A percentile compares a stretch with the other conserved stretches of the same genome.
Conservation (phyloP, 2,888 invertebrate genomes). For the Luperina nickerlii region DNA sequence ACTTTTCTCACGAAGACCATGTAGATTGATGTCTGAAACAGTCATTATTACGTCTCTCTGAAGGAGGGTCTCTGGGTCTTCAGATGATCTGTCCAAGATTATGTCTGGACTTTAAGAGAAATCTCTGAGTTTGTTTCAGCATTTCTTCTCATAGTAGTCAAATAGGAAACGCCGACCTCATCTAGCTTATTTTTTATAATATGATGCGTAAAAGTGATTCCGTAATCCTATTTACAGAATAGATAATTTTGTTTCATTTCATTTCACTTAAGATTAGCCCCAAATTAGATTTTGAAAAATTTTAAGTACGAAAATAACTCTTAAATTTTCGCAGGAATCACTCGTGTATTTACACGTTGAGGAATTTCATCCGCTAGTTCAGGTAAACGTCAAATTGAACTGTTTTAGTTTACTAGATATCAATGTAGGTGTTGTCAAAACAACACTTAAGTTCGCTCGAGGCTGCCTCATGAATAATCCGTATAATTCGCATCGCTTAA, state of each 20-base stretch:
- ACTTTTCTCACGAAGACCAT: background rate
- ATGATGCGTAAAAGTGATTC: too few relatives aligned
- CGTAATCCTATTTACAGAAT: too few relatives aligned
- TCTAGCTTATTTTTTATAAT: too few relatives aligned
- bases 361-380: background rate
- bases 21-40: too few relatives aligned
- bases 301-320: too few relatives aligned
- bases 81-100: background rate
- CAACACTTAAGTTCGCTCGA: slow-evolving; percentile 58
- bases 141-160: background rate
- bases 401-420: slow-evolving; percentile 25
- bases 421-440: slow-evolving; percentile 49
- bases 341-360: background rate
- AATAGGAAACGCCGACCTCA: too few relatives aligned
- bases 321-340: background rate
- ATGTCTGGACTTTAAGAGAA: background rate
- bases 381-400: slow-evolving; percentile 11
- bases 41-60: too few relatives aligned
- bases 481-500: slow-evolving; percentile 76
- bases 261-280: background rate
- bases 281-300: background rate
- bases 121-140: background rate
- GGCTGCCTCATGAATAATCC: slow-evolving; percentile 75
- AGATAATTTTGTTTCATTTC: background rate
- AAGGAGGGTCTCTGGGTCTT: too few relatives aligned